Evolutionary conservation across 1,140 invertebrate genomes (phyloP).

Genomic region (Drosophila tropicalis): DNA sequence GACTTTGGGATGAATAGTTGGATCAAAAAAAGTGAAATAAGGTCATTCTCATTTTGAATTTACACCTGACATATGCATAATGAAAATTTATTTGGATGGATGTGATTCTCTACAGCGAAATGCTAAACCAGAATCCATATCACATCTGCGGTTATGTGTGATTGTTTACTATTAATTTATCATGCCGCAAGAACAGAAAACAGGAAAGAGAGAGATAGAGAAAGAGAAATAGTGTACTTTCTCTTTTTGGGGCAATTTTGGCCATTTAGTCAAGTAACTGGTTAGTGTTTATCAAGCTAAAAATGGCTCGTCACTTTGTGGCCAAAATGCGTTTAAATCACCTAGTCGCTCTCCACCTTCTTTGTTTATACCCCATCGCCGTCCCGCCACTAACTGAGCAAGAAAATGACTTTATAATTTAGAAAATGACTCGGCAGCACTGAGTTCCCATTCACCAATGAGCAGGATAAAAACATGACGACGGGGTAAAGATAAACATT

Average conservation of each 20-base stretch:
- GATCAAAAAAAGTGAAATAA: not conserved
- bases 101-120: not conserved
- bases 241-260: not conserved
- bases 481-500: constrained; percentile 69
- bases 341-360: not conserved
- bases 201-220: not conserved
- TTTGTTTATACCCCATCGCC: not conserved
- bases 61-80: not conserved
- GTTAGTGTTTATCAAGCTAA: not conserved
- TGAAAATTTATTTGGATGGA: not conserved
- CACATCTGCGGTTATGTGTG: constrained; percentile 16
- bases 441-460: constrained; percentile 21
- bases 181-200: constrained; percentile 13
- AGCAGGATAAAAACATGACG: constrained; percentile 2
- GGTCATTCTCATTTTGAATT: constrained; percentile 4
- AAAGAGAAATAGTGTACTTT: not conserved
- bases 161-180: constrained; percentile 51
- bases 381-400: not conserved
- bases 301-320: constrained; percentile 1
- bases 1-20: not conserved
- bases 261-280: too few relatives aligned
- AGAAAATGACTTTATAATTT: constrained; percentile 77
- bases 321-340: constrained; percentile 34
- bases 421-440: constrained; percentile 55
- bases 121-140: not conserved